A percentile compares a stretch with the other conserved stretches of the same genome.
These are phyloP conservation scores for Drosophila albomicans DNA, from an alignment of 1,140 invertebrate species.

Conservation along the genomic window DNA sequence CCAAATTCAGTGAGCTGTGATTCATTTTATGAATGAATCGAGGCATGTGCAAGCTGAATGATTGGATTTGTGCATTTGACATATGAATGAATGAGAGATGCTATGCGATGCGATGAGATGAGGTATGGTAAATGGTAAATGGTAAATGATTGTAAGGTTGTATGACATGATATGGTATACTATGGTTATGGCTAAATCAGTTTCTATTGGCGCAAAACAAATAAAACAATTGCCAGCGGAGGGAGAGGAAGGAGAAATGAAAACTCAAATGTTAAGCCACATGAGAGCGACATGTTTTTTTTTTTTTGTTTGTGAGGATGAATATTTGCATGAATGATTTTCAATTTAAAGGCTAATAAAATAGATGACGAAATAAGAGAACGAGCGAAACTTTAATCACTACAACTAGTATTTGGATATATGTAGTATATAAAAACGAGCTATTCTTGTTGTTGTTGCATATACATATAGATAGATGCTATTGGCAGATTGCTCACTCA, in stretches of 20 bases:
- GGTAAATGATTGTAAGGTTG: background rate
- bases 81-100: slow-evolving; percentile 43
- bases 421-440: slow-evolving; percentile 10
- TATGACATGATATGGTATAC: slow-evolving; percentile 10
- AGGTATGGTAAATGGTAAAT: slow-evolving; percentile 26
- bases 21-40: slow-evolving; percentile 49
- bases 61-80: slow-evolving; percentile 65
- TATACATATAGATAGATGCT: slow-evolving; percentile 9
- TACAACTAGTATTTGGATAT: slow-evolving; percentile 8
- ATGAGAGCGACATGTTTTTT: slow-evolving; percentile 8
- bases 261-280: slow-evolving; percentile 40
- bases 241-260: background rate
- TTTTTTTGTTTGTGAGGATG: no score
- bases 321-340: slow-evolving; percentile 43
- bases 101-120: background rate
- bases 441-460: background rate
- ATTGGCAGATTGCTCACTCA: slow-evolving; percentile 90
- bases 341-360: slow-evolving; percentile 56
- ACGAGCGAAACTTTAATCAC: background rate
- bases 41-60: slow-evolving; percentile 51
- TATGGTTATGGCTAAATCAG: slow-evolving; percentile 32
- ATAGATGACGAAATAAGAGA: background rate
- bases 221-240: slow-evolving; percentile 20
- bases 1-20: slow-evolving; percentile 55
- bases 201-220: slow-evolving; percentile 31